Evolutionary conservation across 2,113 vertebrate genomes (phyloP), one percentile per base, ranked within the genome.

Genomic region (Tauraco erythrolophus): DNA sequence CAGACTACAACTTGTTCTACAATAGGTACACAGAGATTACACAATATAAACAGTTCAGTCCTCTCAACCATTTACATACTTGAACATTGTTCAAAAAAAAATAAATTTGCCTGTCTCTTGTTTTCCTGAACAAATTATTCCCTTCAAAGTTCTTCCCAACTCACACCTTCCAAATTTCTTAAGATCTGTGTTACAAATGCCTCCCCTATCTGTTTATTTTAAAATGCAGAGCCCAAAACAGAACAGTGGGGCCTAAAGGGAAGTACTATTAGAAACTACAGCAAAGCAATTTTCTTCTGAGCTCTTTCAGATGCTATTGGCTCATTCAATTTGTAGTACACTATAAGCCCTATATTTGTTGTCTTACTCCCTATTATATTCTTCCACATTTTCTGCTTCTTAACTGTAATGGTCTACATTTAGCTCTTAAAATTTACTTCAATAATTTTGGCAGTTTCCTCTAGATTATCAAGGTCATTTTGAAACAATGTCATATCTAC

Each of bases 21-120:
- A 53, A 13, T 8, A 5, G 5, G 60, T 24, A 65, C 22, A 30
- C 16, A 60, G 16, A 18, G 3, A 30, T 39, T 17, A 30, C 25
- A 60, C 19, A 37, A 22, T n/a, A 76, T 2, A 28, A 74, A 7
- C 35, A 53, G 35, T 7, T 46, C 0, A 0, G 21, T 57, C n/a
- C 45, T 43, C 77, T 60, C 58, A 12, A 24, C 17, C 6, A 43
- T 23, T 78, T 10, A 70, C 12, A 10, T 12, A 33, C 10, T 45
- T 35, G 1, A 64, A 37, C 22, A 33, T 2, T 30, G 41, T 9
- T 74, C 54, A n/a, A 37, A 37, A 46, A 50, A 75, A 75, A 30
- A 87, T 39, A 4, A 8, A 72, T 15, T 33, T 14, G 6, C 21
- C 65, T 7, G 21, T 12, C 24, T 89, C 51, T 58, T 77, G 7